These are phyloP conservation scores for Clarias platycephalus DNA, from an alignment of 2,797 vertebrate species.

Conservation along the genomic window DNA sequence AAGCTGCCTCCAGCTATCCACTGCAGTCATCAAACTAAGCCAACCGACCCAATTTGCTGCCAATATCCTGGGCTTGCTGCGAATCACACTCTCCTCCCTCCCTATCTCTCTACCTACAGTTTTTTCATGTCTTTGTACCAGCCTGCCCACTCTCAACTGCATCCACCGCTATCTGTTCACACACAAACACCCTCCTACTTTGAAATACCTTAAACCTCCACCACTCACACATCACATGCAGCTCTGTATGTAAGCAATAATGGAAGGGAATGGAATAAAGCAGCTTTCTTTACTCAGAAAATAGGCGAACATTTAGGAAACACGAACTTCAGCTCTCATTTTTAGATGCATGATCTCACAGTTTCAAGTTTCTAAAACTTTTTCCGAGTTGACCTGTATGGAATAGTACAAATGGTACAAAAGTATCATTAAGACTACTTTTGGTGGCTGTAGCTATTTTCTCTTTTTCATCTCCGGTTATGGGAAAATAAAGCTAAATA, in stretches of 20 bases:
- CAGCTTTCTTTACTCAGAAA: conserved; percentile 34
- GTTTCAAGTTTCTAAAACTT: not conserved
- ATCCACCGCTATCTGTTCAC: conserved; percentile 46
- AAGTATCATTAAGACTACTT: not conserved
- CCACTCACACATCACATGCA: conserved; percentile 19
- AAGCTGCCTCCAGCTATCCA: conserved; percentile 61
- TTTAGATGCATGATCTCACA: not conserved
- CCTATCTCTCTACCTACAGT: conserved; percentile 38
- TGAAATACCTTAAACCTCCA: conserved; percentile 37
- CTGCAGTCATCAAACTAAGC: conserved; percentile 64
- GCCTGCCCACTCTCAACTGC: conserved; percentile 52
- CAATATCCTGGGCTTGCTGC: conserved; percentile 56
- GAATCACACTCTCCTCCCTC: conserved; percentile 45
- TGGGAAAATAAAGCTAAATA: conserved; percentile 1
- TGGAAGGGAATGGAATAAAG: conserved; percentile 39
- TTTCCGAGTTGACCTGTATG: not conserved
- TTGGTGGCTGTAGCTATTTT: not conserved
- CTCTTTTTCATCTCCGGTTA: not conserved
- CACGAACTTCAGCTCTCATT: conserved; percentile 18
- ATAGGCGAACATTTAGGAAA: conserved; percentile 41
- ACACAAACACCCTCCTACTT: conserved; percentile 38
- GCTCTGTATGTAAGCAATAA: conserved; percentile 38
- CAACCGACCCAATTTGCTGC: conserved; percentile 67
- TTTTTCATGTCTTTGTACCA: conserved; percentile 54
- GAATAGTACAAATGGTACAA: not conserved